Evolutionary conservation across 2,797 vertebrate genomes (phyloP).

Genomic region (Eupleurogrammus muticus): DNA sequence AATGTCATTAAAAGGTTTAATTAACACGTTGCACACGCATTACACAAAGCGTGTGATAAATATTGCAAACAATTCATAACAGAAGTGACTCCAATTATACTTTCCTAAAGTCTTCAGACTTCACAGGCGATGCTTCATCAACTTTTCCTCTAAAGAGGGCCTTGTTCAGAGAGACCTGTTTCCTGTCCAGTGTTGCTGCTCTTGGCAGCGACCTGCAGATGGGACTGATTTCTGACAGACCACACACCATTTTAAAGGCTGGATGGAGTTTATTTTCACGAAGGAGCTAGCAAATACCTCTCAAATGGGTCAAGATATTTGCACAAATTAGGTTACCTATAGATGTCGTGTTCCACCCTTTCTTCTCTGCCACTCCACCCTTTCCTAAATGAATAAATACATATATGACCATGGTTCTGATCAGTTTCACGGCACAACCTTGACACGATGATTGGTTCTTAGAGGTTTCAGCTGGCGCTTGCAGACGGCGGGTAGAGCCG

Average conservation of each 20-base stretch:
- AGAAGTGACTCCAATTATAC: slow-evolving; percentile 28
- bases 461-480: slow-evolving; percentile 48
- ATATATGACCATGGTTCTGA: slow-evolving; percentile 48
- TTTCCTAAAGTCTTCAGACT: slow-evolving; percentile 48
- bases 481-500: slow-evolving; percentile 30
- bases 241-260: slow-evolving; percentile 83
- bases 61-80: slow-evolving; percentile 7
- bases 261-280: slow-evolving; percentile 80
- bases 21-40: not conserved
- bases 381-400: slow-evolving; percentile 56
- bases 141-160: slow-evolving; percentile 67
- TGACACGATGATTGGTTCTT: slow-evolving; percentile 49
- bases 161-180: slow-evolving; percentile 76
- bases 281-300: slow-evolving; percentile 71
- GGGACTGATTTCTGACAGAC: slow-evolving; percentile 85
- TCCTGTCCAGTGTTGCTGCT: slow-evolving; percentile 81
- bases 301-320: slow-evolving; percentile 76
- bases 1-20: slow-evolving; percentile 6
- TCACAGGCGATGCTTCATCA: slow-evolving; percentile 47
- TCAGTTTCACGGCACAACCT: slow-evolving; percentile 51
- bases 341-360: slow-evolving; percentile 54
- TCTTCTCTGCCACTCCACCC: slow-evolving; percentile 48
- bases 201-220: slow-evolving; percentile 80
- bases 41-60: not conserved
- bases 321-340: slow-evolving; percentile 76